Evolutionary conservation across 2,888 invertebrate genomes (phyloP).

Genomic region (Melitaea athalia): DNA sequence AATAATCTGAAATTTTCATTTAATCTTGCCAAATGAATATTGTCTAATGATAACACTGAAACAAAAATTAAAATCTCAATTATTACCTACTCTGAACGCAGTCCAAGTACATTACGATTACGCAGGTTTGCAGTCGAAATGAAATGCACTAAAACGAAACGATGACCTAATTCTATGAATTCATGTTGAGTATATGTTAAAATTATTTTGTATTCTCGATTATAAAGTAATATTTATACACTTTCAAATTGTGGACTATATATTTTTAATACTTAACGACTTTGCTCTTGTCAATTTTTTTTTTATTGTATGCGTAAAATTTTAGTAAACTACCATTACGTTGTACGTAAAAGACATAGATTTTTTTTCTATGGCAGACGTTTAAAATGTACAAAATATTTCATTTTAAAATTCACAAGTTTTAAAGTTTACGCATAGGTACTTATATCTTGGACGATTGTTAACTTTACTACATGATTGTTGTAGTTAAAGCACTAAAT

Average conservation of each 20-base stretch:
- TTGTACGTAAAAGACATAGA: background rate
- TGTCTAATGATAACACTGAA: background rate
- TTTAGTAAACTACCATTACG: slow-evolving; percentile 38
- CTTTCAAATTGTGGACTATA: slow-evolving; percentile 33
- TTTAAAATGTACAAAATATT: background rate
- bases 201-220: slow-evolving; percentile 33
- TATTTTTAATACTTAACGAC: slow-evolving; percentile 35
- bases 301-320: slow-evolving; percentile 53
- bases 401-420: background rate
- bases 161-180: slow-evolving; percentile 22
- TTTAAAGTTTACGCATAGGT: slow-evolving; percentile 39
- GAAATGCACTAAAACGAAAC: slow-evolving; percentile 15
- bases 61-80: background rate
- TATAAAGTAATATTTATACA: slow-evolving; percentile 37
- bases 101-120: background rate
- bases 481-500: slow-evolving; percentile 60
- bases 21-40: slow-evolving; percentile 6
- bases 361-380: background rate
- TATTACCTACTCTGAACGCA: slow-evolving; percentile 3
- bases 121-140: slow-evolving; percentile 19
- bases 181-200: slow-evolving; percentile 27
- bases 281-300: slow-evolving; percentile 66
- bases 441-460: slow-evolving; percentile 45
- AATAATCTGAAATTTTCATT: background rate
- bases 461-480: slow-evolving; percentile 42